These are phyloP conservation scores for Drosophila austrosaltans DNA, from an alignment of 2,888 invertebrate species.

Conservation along the genomic window DNA sequence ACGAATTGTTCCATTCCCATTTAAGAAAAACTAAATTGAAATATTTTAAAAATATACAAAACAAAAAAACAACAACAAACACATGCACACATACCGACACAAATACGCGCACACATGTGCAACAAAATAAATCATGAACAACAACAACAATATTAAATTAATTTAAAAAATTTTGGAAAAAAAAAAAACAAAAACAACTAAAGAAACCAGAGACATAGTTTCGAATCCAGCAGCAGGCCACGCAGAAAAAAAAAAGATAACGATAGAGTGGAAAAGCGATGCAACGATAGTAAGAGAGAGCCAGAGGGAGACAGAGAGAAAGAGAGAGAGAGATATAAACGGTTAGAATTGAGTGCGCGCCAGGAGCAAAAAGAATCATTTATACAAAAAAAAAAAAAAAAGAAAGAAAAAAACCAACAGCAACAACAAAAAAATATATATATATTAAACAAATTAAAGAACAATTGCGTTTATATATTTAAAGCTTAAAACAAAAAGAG, in stretches of 20 bases:
- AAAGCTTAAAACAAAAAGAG: slow-evolving; percentile 20
- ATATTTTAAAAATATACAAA: slow-evolving; percentile 23
- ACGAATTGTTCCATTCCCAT: slow-evolving; percentile 10
- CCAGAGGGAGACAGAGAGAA: slow-evolving; percentile 51
- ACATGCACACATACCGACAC: slow-evolving; percentile 28
- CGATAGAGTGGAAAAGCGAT: slow-evolving; percentile 1
- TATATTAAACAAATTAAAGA: slow-evolving; percentile 11
- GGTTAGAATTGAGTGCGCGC: slow-evolving; percentile 64
- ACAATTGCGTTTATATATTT: slow-evolving; percentile 71
- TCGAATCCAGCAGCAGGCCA: slow-evolving; percentile 53
- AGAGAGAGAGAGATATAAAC: slow-evolving; percentile 46
- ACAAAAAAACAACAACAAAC: slow-evolving; percentile 25
- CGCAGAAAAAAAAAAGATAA: slow-evolving; percentile 18
- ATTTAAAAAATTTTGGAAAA: slow-evolving; percentile 24
- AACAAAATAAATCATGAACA: slow-evolving; percentile 23
- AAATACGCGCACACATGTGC: slow-evolving; percentile 46
- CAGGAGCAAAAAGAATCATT: slow-evolving; percentile 71
- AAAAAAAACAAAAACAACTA: slow-evolving; percentile 34
- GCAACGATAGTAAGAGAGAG: slow-evolving; percentile 24
- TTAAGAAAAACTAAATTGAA: slow-evolving; percentile 21
- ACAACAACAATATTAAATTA: slow-evolving; percentile 30
- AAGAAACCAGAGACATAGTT: slow-evolving; percentile 59
- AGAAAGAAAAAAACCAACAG: slow-evolving; percentile 38
- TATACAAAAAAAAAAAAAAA: slow-evolving; percentile 61
- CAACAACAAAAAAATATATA: slow-evolving; percentile 32